These are phyloP conservation scores for Atrichornis clamosus DNA, from an alignment of 2,113 vertebrate species.

Conservation along the genomic window DNA sequence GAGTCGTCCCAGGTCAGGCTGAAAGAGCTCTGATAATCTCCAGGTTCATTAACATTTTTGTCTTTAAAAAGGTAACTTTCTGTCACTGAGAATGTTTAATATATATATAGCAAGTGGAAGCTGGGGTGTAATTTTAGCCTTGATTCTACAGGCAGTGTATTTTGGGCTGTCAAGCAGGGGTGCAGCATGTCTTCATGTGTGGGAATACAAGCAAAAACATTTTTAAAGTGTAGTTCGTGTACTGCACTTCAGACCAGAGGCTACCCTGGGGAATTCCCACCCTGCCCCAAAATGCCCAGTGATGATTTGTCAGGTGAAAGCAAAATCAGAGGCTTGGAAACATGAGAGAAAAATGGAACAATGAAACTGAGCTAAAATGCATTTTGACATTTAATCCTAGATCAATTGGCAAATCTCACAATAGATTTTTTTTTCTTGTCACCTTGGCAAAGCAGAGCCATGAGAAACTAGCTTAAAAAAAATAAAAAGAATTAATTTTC, in stretches of 20 bases:
- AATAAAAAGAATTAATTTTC: not conserved
- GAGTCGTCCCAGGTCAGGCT: conserved; percentile 10
- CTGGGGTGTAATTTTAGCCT: not conserved
- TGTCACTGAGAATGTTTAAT: not conserved
- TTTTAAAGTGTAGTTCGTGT: not conserved
- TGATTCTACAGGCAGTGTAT: not conserved
- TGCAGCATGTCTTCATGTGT: not conserved
- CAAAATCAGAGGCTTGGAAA: not conserved
- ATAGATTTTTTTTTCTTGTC: not conserved
- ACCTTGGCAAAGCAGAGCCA: not conserved
- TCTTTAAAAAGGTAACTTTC: not conserved
- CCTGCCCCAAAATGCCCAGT: not conserved
- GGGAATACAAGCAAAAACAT: not conserved
- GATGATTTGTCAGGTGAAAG: not conserved
- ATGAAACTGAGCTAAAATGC: not conserved
- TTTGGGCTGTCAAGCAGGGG: not conserved
- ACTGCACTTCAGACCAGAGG: not conserved
- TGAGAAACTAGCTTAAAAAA: not conserved
- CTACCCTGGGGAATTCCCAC: not conserved
- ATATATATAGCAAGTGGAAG: not conserved
- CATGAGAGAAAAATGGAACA: not conserved
- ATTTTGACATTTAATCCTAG: conserved; percentile 52
- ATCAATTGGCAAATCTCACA: conserved; percentile 8
- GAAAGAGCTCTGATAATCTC: not conserved
- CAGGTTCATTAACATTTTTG: conserved; percentile 1